A percentile compares a stretch with the other conserved stretches of the same genome.
These are phyloP conservation scores for Ips typographus DNA, from an alignment of 1,140 invertebrate genomes.

Conservation along the genomic window DNA sequence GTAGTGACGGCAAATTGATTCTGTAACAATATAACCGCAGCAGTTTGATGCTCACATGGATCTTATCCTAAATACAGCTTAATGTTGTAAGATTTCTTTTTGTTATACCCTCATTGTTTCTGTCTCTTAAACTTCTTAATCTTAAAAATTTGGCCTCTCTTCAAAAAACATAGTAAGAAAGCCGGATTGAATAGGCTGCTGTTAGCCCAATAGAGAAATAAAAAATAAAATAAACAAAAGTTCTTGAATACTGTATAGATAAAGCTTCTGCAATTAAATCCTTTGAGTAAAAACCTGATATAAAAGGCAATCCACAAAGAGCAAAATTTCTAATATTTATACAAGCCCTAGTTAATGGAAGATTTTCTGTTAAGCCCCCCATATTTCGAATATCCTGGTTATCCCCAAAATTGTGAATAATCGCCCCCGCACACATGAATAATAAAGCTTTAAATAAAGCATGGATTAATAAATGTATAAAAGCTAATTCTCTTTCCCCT, in stretches of 20 bases:
- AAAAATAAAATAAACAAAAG: conserved; percentile 56
- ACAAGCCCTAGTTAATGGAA: conserved; percentile 53
- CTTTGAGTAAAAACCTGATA: conserved; percentile 66
- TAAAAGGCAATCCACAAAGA: conserved; percentile 60
- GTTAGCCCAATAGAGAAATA: conserved; percentile 59
- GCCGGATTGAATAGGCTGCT: conserved; percentile 57
- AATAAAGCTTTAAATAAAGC: conserved; percentile 66
- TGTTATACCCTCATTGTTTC: conserved; percentile 53
- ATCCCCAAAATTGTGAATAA: conserved; percentile 63
- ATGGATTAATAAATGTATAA: conserved; percentile 65
- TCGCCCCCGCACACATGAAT: conserved; percentile 61
- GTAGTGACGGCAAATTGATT: too few species aligned
- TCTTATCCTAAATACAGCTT: too few species aligned
- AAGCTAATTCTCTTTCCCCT: conserved; percentile 54
- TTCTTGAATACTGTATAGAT: conserved; percentile 55
- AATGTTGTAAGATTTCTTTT: too few species aligned
- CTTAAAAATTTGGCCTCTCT: conserved; percentile 53
- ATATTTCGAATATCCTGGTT: conserved; percentile 65
- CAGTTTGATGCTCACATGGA: too few species aligned
- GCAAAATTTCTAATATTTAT: conserved; percentile 58
- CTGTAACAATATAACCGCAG: too few species aligned
- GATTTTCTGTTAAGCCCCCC: conserved; percentile 50
- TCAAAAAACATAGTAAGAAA: conserved; percentile 57
- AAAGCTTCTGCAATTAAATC: conserved; percentile 63
- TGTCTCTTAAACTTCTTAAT: conserved; percentile 54